Evolutionary conservation across 2,113 vertebrate species (phyloP), one percentile per base, ranked within the genome.

Genomic region (Ictalurus furcatus): DNA sequence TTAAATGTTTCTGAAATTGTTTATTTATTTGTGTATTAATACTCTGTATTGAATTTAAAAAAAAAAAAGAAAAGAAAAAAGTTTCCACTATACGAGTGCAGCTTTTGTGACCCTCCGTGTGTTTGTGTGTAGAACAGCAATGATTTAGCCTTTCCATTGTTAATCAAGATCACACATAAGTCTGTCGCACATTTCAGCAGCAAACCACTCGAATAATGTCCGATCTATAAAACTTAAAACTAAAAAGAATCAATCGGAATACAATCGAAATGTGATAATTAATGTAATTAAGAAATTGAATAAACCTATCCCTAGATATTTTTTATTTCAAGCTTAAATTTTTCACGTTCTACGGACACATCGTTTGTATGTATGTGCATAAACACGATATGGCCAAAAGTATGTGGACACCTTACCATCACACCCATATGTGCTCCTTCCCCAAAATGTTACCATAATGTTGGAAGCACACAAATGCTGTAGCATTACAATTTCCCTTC

Each of bases 1-100:
- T 95, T 96, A 93, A 95, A 92, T 92, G 63, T 88, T 74, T 91
- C 65, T 84, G 80, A 94, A 92, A 93, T 83, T 83, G 81, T 83
- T 61, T 61, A 23, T 37, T 83, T 40, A 61, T 40, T 40, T 40
- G 81, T 83, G 56, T 40, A 83, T 82, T 59, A 21, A 82, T 30
- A 58, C 34, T 59, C 30, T 37, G 80, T 59, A 6, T 2, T 82
- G 30, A n/a, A 44, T 76, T 9, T 52, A 7, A 16, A 52, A 6
- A 28, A 16, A 5, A 48, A 30, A 3, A 19, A 5, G 4, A 44
- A n/a, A 16, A 52, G 13, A 16, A 16, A 5, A 30, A 3, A 19
- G 17, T 73, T 52, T 79, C 25, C 23, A 80, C 52, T 54, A 56
- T 1, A 19, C 14, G 40, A 12, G 13, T 30, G 13, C 25, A 80